Conservation (phyloP, 2,797 vertebrate genomes). For the Anolis apletophallus region DNA sequence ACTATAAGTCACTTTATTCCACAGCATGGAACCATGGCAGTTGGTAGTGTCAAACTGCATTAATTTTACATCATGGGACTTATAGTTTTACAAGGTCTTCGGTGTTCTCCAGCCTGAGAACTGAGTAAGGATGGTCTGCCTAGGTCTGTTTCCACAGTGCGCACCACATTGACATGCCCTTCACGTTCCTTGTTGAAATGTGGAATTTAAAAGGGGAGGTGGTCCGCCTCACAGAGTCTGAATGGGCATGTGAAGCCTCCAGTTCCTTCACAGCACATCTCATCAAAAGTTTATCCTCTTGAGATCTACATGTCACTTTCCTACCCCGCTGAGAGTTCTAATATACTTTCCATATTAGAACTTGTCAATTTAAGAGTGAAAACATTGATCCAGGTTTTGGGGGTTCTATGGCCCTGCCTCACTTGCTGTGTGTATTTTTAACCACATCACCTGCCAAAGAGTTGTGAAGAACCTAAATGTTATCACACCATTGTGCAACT, state of each 20-base stretch:
- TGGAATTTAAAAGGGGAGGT: neutral
- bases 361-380: too few species aligned
- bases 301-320: neutral
- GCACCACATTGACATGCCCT: neutral
- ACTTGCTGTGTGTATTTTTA: neutral
- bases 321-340: neutral
- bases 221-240: neutral
- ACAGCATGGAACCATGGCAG: too few species aligned
- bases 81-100: too few species aligned
- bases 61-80: neutral
- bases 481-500: too few species aligned
- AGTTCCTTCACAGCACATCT: neutral
- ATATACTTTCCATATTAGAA: too few species aligned
- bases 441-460: neutral
- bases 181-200: neutral
- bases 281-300: neutral
- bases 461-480: too few species aligned
- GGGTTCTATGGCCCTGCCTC: neutral
- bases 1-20: too few species aligned
- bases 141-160: too few species aligned
- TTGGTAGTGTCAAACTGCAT: too few species aligned
- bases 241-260: neutral
- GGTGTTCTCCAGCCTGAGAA: neutral
- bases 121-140: neutral
- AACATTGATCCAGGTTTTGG: neutral